A percentile compares a stretch with the other conserved stretches of the same genome.
These are phyloP conservation scores for Acleris cristana DNA, from an alignment of 2,888 invertebrate genomes.

Conservation along the genomic window DNA sequence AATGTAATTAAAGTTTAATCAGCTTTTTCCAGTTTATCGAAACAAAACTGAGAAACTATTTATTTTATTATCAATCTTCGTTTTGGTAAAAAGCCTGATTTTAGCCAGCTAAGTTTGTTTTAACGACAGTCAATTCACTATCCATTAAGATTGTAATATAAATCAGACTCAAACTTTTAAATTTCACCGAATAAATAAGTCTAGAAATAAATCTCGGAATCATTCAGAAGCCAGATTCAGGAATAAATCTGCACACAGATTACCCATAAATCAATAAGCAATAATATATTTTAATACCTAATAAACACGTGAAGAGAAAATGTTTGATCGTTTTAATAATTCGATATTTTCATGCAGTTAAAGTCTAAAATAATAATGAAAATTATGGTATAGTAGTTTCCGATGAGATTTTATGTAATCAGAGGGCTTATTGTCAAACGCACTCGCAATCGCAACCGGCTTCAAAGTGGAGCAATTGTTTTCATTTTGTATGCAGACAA, in stretches of 20 bases:
- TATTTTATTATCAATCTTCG: too few relatives aligned
- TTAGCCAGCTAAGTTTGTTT: not conserved
- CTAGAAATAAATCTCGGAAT: constrained; percentile 20
- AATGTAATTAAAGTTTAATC: too few relatives aligned
- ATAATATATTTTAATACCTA: constrained; percentile 24
- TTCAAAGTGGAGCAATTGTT: too few relatives aligned
- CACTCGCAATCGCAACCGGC: too few relatives aligned
- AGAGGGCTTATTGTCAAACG: too few relatives aligned
- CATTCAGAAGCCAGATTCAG: constrained; percentile 2
- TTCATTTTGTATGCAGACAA: too few relatives aligned
- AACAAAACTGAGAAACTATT: too few relatives aligned
- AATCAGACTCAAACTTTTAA: constrained; percentile 21
- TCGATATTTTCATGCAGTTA: not conserved
- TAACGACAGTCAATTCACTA: not conserved
- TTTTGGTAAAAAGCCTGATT: not conserved
- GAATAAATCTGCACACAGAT: constrained; percentile 16
- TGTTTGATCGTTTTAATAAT: constrained; percentile 1
- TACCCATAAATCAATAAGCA: constrained; percentile 21
- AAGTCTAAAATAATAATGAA: not conserved
- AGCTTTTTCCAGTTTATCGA: too few relatives aligned
- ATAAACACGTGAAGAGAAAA: constrained; percentile 18
- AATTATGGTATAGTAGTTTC: not conserved
- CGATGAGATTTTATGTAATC: too few relatives aligned
- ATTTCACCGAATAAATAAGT: constrained; percentile 19
- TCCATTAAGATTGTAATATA: constrained; percentile 3